phyloP scores from a whole-genome alignment of 2,797 vertebrate genomes.

The Thripadectes ignobilis region DNA sequence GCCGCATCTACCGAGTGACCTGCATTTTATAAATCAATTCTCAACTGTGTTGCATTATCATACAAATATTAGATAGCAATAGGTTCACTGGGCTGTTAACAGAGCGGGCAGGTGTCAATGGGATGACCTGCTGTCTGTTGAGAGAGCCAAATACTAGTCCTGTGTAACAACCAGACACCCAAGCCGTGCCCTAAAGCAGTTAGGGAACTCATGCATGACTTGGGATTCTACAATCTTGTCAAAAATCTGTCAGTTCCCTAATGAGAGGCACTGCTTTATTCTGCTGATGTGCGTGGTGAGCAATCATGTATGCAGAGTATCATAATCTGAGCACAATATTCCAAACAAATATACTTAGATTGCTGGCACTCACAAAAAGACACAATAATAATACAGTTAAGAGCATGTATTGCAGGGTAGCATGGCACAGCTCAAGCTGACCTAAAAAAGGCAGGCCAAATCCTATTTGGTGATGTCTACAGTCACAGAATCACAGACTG shows the following conservation, averaged over 20 bases:
- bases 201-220: neutral
- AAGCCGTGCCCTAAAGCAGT: neutral
- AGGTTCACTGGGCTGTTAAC: neutral
- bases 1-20: neutral
- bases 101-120: neutral
- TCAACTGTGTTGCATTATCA: neutral
- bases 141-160: neutral
- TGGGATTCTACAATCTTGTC: neutral
- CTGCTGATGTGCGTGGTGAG: neutral
- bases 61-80: neutral
- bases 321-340: neutral
- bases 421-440: neutral
- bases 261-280: neutral
- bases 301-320: neutral
- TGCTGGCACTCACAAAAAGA: neutral
- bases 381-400: neutral
- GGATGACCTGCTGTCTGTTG: neutral
- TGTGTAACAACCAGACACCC: neutral
- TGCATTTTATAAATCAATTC: neutral
- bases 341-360: neutral
- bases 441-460: neutral
- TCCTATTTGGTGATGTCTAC: neutral
- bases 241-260: slow-evolving; percentile 17
- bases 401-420: neutral
- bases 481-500: neutral